Percentiles rank a stretch among this genome's conserved stretches.
Evolutionary conservation across 2,797 vertebrate species (phyloP).

Genomic region (Cichlasoma orientale): DNA sequence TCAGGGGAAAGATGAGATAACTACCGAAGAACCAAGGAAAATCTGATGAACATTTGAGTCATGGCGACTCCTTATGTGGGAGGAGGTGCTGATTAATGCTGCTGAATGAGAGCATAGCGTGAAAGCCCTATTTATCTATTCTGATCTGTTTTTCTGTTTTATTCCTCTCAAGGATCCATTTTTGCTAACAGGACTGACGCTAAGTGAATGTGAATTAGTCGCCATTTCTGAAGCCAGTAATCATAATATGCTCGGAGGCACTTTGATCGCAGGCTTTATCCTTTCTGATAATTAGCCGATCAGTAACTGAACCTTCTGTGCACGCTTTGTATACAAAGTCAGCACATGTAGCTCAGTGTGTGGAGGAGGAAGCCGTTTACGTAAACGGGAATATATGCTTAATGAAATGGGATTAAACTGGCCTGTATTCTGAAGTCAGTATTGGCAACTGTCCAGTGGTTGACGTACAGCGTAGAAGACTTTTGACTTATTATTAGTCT

Average conservation of each 20-base stretch:
- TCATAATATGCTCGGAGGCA: neutral
- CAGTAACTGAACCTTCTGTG: neutral
- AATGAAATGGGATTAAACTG: conserved; percentile 38
- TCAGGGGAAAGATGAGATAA: conserved; percentile 19
- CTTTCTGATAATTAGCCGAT: conserved; percentile 21
- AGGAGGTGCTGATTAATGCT: conserved; percentile 8
- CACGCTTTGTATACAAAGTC: conserved; percentile 22
- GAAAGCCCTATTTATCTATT: neutral
- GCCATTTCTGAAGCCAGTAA: conserved; percentile 5
- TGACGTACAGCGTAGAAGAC: conserved; percentile 2
- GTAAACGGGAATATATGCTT: conserved; percentile 17
- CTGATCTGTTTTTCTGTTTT: neutral
- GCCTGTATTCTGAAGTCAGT: conserved; percentile 30
- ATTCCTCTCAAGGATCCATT: neutral
- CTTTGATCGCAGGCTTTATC: conserved; percentile 21
- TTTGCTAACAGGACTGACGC: neutral
- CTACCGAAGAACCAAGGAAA: conserved; percentile 4
- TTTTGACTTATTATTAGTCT: conserved; percentile 31
- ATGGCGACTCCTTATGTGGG: conserved; percentile 17
- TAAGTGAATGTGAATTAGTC: conserved; percentile 1
- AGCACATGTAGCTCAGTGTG: conserved; percentile 30
- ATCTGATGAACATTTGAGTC: conserved; percentile 31
- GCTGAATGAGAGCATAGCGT: neutral
- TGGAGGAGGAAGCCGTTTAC: conserved; percentile 21
- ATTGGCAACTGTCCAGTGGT: conserved; percentile 29